A percentile compares a stretch with the other conserved stretches of the same genome.
phyloP scores from a whole-genome alignment of 1,140 invertebrate genomes.

The Campoletis sonorensis region DNA sequence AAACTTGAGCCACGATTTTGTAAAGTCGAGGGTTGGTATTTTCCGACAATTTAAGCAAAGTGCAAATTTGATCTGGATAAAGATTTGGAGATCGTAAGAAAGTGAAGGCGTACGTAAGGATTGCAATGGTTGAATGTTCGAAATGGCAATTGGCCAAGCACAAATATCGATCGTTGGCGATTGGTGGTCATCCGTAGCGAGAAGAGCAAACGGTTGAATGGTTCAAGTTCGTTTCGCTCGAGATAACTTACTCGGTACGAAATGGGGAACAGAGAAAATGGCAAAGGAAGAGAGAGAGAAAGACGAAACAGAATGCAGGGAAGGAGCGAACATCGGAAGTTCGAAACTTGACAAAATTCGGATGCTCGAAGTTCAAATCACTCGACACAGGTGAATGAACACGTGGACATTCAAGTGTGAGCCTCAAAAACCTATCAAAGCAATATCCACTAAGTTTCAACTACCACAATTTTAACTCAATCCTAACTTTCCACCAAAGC shows the following conservation, averaged over 20 bases:
- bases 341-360: background rate
- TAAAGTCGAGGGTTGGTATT: background rate
- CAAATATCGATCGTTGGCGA: slow-evolving; percentile 5
- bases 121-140: background rate
- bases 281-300: background rate
- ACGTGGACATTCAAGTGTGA: background rate
- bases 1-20: background rate
- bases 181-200: background rate
- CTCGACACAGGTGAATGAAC: background rate
- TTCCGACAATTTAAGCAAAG: background rate
- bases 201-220: background rate
- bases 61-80: slow-evolving; percentile 1
- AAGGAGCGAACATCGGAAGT: background rate
- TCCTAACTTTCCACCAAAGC: background rate
- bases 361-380: background rate
- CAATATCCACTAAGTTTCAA: background rate
- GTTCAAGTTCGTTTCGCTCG: background rate
- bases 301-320: background rate
- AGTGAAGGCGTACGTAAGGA: background rate
- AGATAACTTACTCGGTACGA: background rate
- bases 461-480: background rate
- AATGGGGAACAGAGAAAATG: background rate
- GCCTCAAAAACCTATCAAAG: background rate
- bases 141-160: background rate
- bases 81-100: background rate